Percentiles rank a stretch among this genome's conserved stretches.
Conservation (phyloP, 1,140 invertebrate genomes). For the Neomicropteryx cornuta region DNA sequence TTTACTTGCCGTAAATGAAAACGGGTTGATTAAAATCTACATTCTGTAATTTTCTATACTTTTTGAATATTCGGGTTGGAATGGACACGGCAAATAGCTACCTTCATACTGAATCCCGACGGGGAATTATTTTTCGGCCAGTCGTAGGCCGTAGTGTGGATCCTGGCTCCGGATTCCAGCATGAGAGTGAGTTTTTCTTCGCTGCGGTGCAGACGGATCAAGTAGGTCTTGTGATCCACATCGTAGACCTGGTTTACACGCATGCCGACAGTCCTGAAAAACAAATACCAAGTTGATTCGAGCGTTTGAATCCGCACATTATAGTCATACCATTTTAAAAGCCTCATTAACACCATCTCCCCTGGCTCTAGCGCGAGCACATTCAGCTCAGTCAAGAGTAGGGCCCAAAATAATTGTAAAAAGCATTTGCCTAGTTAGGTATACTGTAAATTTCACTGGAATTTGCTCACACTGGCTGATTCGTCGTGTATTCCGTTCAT, state of each 20-base stretch:
- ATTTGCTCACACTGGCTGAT: no score
- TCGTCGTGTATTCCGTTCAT: no score
- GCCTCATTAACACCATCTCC: background rate
- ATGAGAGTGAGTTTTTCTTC: constrained; percentile 81
- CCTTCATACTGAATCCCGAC: constrained; percentile 97
- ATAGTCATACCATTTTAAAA: background rate
- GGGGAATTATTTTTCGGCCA: constrained; percentile 97
- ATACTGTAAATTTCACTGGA: constrained; percentile 2
- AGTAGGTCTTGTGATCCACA: constrained; percentile 92
- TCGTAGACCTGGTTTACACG: constrained; percentile 96
- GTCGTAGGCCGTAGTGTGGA: constrained; percentile 92
- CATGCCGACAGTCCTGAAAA: constrained; percentile 73
- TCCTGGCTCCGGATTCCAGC: constrained; percentile 87
- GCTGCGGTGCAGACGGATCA: constrained; percentile 75
- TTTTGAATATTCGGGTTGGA: no score
- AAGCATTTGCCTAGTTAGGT: background rate
- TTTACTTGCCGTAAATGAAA: no score
- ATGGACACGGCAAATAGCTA: no score
- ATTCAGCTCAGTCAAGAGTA: constrained; percentile 1
- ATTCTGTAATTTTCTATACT: no score
- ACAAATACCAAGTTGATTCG: constrained; percentile 13
- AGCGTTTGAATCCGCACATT: constrained; percentile 5
- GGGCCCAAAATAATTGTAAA: constrained; percentile 6
- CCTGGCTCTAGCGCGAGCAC: background rate
- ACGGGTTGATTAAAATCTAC: no score